Percentiles rank a stretch among this genome's conserved stretches.
These are phyloP conservation scores for Fregata magnificens DNA, from an alignment of 2,113 vertebrate genomes.

Conservation along the genomic window DNA sequence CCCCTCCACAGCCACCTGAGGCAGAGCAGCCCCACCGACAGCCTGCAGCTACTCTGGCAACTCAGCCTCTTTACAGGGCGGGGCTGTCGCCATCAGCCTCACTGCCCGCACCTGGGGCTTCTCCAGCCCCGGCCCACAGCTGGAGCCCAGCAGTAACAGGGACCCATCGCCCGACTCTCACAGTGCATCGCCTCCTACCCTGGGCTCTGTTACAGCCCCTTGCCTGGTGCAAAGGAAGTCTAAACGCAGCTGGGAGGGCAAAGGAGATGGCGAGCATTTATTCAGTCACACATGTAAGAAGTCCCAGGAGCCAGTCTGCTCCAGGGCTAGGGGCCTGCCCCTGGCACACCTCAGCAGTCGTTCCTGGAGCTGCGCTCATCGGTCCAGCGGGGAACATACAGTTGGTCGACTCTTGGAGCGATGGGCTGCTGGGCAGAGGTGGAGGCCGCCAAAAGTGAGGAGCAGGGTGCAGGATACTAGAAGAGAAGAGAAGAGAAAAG, in stretches of 20 bases:
- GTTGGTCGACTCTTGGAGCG: background rate
- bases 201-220: background rate
- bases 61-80: background rate
- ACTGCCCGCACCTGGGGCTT: background rate
- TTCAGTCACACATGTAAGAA: background rate
- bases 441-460: background rate
- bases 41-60: no score
- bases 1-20: background rate
- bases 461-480: background rate
- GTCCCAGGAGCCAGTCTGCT: background rate
- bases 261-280: background rate
- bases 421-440: background rate
- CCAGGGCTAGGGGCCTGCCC: background rate
- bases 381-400: rapidly evolving
- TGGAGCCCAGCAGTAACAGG: background rate
- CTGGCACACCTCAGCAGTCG: background rate
- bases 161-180: background rate
- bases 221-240: background rate
- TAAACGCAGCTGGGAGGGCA: background rate
- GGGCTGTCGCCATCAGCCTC: background rate
- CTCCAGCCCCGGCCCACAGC: background rate
- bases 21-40: background rate
- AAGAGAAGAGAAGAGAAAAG: background rate
- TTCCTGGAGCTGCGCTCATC: background rate
- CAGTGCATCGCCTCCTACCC: background rate